Percentiles rank a stretch among this genome's conserved stretches.
Evolutionary conservation across 2,888 invertebrate species (phyloP).

Genomic region (Capitulum mitella): DNA sequence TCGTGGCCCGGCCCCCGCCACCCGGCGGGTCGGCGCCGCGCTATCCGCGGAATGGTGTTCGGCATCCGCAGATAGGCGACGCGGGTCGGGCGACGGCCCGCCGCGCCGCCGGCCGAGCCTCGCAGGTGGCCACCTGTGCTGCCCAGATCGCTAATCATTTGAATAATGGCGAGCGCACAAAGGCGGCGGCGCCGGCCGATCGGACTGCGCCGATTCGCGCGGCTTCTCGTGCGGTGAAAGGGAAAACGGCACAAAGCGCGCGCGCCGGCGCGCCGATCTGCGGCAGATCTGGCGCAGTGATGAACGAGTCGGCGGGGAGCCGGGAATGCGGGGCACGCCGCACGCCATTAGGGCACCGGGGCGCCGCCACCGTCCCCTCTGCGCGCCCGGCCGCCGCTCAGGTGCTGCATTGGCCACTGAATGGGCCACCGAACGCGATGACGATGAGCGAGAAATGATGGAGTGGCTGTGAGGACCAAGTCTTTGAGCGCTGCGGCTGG

Average conservation of each 20-base stretch:
- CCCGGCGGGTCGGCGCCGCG: not conserved
- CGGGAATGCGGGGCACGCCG: no score
- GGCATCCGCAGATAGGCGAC: not conserved
- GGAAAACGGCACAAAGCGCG: not conserved
- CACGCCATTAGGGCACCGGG: no score
- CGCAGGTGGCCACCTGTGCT: not conserved
- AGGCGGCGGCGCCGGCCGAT: not conserved
- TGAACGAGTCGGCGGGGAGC: no score
- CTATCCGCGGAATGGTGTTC: not conserved
- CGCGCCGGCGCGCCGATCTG: not conserved
- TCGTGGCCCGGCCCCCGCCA: no score
- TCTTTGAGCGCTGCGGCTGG: no score
- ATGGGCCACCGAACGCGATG: not conserved
- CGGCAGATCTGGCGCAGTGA: no score
- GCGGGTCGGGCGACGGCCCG: not conserved
- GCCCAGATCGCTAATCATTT: not conserved
- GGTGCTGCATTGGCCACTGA: not conserved
- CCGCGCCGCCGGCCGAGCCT: not conserved
- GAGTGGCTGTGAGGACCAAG: no score
- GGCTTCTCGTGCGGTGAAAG: not conserved
- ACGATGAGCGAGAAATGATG: not conserved
- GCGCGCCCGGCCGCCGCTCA: not conserved
- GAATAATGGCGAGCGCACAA: not conserved
- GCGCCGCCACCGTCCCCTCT: not conserved
- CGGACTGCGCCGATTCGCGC: not conserved